Evolutionary conservation across 2,113 vertebrate genomes (phyloP).

Genomic region (Carassius carassius): DNA sequence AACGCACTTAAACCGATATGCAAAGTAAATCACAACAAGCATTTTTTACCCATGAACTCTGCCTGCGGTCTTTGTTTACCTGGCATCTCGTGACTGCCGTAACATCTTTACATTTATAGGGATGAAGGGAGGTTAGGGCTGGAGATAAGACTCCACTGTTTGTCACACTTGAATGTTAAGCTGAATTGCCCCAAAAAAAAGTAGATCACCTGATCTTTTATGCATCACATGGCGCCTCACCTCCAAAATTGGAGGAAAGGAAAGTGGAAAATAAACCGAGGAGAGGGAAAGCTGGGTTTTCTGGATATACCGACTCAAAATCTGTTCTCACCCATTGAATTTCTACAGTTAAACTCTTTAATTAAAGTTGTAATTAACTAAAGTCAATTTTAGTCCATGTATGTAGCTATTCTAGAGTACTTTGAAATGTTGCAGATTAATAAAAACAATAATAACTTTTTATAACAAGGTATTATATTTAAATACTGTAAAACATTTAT

Average conservation of each 20-base stretch:
- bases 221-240: neutral
- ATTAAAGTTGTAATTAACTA: too few species aligned
- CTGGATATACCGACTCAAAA: neutral
- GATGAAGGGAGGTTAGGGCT: conserved; percentile 16
- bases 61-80: conserved; percentile 5
- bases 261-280: neutral
- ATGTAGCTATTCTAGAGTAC: neutral
- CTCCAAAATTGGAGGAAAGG: neutral
- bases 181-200: neutral
- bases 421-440: neutral
- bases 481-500: neutral
- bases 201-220: neutral
- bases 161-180: neutral
- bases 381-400: neutral
- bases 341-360: neutral
- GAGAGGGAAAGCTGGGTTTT: neutral
- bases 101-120: conserved; percentile 23
- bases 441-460: neutral
- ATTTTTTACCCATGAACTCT: neutral
- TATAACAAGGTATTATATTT: neutral
- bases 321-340: neutral
- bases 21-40: conserved; percentile 27
- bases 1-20: conserved; percentile 4
- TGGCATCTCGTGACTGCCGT: neutral
- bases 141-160: neutral